Base-by-base conservation (phyloP, 2,888 invertebrate species). In the Tachina lurida region DNA sequence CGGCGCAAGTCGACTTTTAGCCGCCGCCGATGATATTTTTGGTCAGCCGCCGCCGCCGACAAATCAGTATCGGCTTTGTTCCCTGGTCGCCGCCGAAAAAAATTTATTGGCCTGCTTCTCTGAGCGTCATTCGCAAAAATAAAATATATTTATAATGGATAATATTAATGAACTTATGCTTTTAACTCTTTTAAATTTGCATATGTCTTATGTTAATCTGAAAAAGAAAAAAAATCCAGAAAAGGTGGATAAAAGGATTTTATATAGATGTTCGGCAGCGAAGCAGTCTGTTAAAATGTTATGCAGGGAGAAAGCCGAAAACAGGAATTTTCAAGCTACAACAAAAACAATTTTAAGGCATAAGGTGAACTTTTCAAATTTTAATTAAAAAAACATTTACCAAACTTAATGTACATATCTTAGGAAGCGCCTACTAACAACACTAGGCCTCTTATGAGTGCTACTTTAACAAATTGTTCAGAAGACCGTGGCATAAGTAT, bases 131-230 rank as follows among this genome's bases (percentile, higher is more conserved):
- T 22, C 22, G 2, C 0, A 41, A 43, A 62, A 12, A 60, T 7
- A 9, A 56, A 62, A 31, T 31, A 7, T 7, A 31, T 31, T 31
- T 31, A 7, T 7, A 47, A 81, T 74, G 81, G 12, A 58, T 1
- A 17, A 77, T 13, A 83, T 65, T 56, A 13, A 71, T 9, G 45
- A 73, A 9, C 39, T 65, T 4, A 71, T 79, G 78, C 47, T 73
- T 15, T 63, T 73, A n/a, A 79, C 65, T 41, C 56, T 79, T 12
- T 65, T 79, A 56, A 79, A 79, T 63, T 79, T 79, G 47, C 73
- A 65, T 22, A n/a, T 39, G 7, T n/a, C 63, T 47, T 79, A 79
- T 65, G 17, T 58, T 3, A 19, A 79, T 7, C n/a, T 79, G n/a
- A 79, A 70, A 47, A 54, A 13, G 4, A 62, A 39, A 39, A 52